phyloP scores from a whole-genome alignment of 2,797 vertebrate genomes.

The Mus caroli region DNA sequence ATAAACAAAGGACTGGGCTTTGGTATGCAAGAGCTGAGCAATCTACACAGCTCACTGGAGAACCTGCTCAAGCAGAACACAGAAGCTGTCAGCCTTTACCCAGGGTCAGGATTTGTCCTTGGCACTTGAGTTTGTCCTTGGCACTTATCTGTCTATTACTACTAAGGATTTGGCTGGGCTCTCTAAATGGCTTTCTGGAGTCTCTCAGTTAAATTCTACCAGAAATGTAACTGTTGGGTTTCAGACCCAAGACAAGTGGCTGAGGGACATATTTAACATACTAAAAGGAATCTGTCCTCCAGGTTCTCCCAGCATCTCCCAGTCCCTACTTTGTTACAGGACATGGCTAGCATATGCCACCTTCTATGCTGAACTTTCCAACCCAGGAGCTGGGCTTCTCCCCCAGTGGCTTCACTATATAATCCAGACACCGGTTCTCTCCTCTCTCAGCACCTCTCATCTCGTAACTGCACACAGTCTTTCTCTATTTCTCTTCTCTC shows the following conservation, averaged over 20 bases:
- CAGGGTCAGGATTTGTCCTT: no score
- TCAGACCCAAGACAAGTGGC: neutral
- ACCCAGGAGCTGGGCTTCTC: no score
- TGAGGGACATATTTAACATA: neutral
- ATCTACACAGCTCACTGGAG: no score
- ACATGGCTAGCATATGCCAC: no score
- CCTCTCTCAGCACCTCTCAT: neutral
- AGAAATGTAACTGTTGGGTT: neutral
- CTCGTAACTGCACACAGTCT: neutral
- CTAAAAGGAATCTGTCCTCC: neutral
- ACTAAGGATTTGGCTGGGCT: neutral
- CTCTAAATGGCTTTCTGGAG: neutral
- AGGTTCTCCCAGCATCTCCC: neutral
- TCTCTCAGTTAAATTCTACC: neutral
- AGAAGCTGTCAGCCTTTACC: neutral
- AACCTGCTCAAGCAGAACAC: neutral
- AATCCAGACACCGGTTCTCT: neutral
- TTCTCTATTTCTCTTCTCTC: neutral
- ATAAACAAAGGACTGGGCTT: neutral
- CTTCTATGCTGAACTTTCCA: no score
- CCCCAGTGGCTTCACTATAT: no score
- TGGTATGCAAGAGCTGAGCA: no score
- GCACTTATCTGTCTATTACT: neutral
- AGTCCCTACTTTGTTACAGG: neutral
- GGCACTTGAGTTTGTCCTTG: neutral